These are phyloP conservation scores for Pachycephala philippinensis DNA, from an alignment of 2,113 vertebrate genomes.

Conservation along the genomic window DNA sequence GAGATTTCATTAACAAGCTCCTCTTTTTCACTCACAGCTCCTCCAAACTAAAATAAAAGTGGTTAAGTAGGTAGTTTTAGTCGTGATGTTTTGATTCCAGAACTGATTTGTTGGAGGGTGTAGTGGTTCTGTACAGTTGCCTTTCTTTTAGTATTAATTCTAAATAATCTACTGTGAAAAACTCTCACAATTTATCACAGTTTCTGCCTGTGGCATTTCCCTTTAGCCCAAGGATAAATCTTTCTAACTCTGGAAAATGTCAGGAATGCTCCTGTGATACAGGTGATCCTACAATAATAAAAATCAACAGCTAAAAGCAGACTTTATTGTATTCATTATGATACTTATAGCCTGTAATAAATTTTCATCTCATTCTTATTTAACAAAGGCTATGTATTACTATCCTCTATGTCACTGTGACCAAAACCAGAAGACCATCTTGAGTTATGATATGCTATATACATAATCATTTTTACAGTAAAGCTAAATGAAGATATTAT, in stretches of 20 bases:
- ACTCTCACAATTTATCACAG: constrained; percentile 7
- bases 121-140: not conserved
- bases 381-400: constrained; percentile 15
- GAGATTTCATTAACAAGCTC: not conserved
- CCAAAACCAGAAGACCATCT: not conserved
- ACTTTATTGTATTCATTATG: constrained; percentile 40
- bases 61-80: not conserved
- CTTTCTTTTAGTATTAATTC: constrained; percentile 16
- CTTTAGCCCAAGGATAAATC: constrained; percentile 50
- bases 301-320: constrained; percentile 62
- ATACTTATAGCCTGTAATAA: constrained; percentile 17
- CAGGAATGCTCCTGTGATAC: constrained; percentile 36
- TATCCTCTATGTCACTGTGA: not conserved
- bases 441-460: constrained; percentile 1
- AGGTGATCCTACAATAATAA: constrained; percentile 52
- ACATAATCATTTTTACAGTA: constrained; percentile 30
- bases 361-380: constrained; percentile 22
- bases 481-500: not conserved
- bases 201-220: constrained; percentile 49
- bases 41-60: not conserved
- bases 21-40: not conserved
- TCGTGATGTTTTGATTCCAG: not conserved
- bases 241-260: constrained; percentile 44
- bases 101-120: not conserved
- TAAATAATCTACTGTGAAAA: constrained; percentile 33